phyloP scores from a whole-genome alignment of 2,113 vertebrate genomes.

The Fulica atra region DNA sequence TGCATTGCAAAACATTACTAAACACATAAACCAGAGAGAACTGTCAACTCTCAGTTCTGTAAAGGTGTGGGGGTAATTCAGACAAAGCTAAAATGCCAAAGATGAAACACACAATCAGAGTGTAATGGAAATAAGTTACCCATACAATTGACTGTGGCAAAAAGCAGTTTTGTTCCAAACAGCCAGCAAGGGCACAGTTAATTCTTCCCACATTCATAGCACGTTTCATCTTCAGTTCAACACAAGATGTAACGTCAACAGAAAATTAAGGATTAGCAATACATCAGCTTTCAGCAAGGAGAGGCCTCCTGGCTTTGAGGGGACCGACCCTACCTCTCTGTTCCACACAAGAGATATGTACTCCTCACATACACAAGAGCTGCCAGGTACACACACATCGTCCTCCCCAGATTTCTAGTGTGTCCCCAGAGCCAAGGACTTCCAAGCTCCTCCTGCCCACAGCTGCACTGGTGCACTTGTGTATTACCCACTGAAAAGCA shows the following conservation, averaged over 20 bases:
- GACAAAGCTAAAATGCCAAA: background rate
- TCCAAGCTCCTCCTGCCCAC: background rate
- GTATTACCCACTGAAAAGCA: background rate
- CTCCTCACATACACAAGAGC: background rate
- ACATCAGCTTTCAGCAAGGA: background rate
- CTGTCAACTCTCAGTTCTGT: background rate
- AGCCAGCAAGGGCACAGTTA: background rate
- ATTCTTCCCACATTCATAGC: background rate
- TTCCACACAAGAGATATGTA: accelerated
- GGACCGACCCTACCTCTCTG: background rate
- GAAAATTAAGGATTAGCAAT: background rate
- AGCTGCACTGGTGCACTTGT: background rate
- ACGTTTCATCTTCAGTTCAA: background rate
- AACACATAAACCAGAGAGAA: background rate
- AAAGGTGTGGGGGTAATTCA: background rate
- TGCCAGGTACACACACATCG: background rate
- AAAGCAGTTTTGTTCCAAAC: background rate
- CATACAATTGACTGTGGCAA: background rate
- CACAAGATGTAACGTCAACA: background rate
- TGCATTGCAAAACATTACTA: background rate
- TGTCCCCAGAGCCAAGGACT: background rate
- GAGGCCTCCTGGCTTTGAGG: background rate
- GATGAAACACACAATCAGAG: background rate
- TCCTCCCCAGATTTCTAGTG: background rate
- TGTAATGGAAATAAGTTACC: background rate